These are phyloP conservation scores for Ardeotis arabs DNA, from an alignment of 2,113 vertebrate species.

Conservation along the genomic window DNA sequence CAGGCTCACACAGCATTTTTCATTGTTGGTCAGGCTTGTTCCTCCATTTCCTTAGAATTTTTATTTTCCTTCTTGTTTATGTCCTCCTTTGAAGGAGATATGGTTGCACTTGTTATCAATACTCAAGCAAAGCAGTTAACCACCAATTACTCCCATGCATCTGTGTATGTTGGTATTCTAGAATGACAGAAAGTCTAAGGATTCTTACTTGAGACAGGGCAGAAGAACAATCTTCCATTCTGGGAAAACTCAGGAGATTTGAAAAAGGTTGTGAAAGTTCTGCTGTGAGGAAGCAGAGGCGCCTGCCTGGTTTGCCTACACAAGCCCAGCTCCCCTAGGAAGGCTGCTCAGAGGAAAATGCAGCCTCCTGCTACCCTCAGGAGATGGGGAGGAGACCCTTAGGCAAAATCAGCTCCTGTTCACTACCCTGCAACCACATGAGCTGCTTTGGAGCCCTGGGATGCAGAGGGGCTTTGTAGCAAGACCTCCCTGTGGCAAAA, in stretches of 20 bases:
- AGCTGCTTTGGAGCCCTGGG: neutral
- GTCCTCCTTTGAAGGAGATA: neutral
- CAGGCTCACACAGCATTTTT: neutral
- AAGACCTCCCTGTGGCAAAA: neutral
- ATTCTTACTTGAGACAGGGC: neutral
- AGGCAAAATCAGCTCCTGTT: neutral
- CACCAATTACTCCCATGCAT: neutral
- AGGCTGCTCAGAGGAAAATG: neutral
- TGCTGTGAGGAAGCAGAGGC: neutral
- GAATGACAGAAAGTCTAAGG: neutral
- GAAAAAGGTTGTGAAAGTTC: neutral
- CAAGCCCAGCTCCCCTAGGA: neutral
- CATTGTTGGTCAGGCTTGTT: neutral
- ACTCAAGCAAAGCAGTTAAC: neutral
- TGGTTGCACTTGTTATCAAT: neutral
- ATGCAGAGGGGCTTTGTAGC: accelerated
- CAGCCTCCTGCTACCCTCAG: neutral
- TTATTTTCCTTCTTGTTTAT: neutral
- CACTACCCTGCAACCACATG: neutral
- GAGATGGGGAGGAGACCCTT: neutral
- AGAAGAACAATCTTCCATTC: neutral
- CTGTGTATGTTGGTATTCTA: neutral
- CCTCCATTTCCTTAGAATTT: neutral
- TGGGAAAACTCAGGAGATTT: neutral
- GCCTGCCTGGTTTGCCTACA: neutral